Evolutionary conservation across 2,113 vertebrate species (phyloP).

Genomic region (Oryzias curvinotus): DNA sequence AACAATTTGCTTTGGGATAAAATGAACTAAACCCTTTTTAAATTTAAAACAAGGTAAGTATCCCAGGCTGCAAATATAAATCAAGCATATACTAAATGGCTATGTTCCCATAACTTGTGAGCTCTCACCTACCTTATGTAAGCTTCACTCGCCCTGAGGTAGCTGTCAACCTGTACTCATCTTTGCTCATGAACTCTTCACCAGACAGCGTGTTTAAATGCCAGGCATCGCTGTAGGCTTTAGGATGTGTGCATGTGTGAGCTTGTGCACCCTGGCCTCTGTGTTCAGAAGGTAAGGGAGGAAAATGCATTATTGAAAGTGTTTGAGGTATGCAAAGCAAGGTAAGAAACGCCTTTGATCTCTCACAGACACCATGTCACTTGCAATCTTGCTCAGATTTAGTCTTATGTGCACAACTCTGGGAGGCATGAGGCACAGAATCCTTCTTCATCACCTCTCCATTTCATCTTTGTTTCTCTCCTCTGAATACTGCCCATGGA

Average conservation of each 20-base stretch:
- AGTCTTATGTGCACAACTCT: constrained; percentile 22
- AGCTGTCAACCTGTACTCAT: constrained; percentile 45
- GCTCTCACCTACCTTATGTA: constrained; percentile 33
- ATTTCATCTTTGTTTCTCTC: constrained; percentile 52
- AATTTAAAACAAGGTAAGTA: not conserved
- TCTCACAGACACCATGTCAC: constrained; percentile 43
- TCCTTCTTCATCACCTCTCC: constrained; percentile 60
- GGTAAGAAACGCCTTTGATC: constrained; percentile 65
- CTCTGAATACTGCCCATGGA: constrained; percentile 34
- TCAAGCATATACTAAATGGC: constrained; percentile 5
- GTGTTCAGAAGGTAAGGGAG: constrained; percentile 36
- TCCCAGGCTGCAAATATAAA: not conserved
- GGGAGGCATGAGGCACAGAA: constrained; percentile 51
- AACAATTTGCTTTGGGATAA: no score
- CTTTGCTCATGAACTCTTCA: constrained; percentile 24
- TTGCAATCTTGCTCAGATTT: constrained; percentile 55
- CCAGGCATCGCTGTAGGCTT: constrained; percentile 42
- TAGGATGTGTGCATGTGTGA: constrained; percentile 26
- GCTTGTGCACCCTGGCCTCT: constrained; percentile 2
- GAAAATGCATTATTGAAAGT: constrained; percentile 69
- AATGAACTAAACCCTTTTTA: no score
- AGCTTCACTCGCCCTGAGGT: constrained; percentile 30
- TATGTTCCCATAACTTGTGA: constrained; percentile 20
- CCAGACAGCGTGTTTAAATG: constrained; percentile 49
- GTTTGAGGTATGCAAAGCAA: constrained; percentile 69